These are phyloP conservation scores for Platycheirus rosarum DNA, from an alignment of 2,888 invertebrate species.

Conservation along the genomic window DNA sequence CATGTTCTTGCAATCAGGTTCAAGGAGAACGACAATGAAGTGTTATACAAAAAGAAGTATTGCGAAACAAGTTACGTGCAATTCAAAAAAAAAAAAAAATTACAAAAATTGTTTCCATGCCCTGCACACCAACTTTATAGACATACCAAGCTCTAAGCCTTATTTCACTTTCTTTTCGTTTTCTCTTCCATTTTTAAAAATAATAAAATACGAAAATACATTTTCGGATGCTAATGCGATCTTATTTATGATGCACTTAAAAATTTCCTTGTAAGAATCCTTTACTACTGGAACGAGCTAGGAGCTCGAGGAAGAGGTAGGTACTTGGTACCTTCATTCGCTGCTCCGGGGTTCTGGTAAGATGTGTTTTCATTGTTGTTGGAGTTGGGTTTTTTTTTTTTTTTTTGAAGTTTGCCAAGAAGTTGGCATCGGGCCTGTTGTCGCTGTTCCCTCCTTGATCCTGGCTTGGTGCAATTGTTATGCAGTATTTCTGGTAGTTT, in stretches of 20 bases:
- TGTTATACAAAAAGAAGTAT: constrained; percentile 48
- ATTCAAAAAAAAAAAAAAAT: constrained; percentile 2
- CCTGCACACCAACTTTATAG: constrained; percentile 7
- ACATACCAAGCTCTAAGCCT: constrained; percentile 44
- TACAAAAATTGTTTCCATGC: background rate
- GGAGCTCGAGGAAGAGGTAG: background rate
- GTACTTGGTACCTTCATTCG: constrained; percentile 23
- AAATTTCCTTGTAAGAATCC: constrained; percentile 74
- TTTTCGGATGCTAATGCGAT: constrained; percentile 76
- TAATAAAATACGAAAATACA: constrained; percentile 56
- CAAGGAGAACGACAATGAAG: constrained; percentile 69
- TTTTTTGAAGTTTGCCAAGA: constrained; percentile 44
- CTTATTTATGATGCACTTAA: constrained; percentile 76
- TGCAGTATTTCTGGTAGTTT: constrained; percentile 64
- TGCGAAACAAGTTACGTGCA: constrained; percentile 30
- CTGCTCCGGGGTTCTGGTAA: constrained; percentile 29
- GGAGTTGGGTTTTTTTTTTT: constrained; percentile 43
- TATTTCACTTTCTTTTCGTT: constrained; percentile 63
- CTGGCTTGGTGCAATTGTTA: constrained; percentile 65
- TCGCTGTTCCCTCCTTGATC: constrained; percentile 64
- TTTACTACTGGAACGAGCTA: constrained; percentile 41
- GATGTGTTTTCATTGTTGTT: constrained; percentile 63
- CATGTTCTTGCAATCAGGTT: constrained; percentile 51
- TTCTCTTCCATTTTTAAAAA: constrained; percentile 46
- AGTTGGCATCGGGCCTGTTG: constrained; percentile 59